Percentiles rank a stretch among this genome's conserved stretches.
Conservation (phyloP, 2,888 invertebrate genomes). For the Himalopsyche anomala region DNA sequence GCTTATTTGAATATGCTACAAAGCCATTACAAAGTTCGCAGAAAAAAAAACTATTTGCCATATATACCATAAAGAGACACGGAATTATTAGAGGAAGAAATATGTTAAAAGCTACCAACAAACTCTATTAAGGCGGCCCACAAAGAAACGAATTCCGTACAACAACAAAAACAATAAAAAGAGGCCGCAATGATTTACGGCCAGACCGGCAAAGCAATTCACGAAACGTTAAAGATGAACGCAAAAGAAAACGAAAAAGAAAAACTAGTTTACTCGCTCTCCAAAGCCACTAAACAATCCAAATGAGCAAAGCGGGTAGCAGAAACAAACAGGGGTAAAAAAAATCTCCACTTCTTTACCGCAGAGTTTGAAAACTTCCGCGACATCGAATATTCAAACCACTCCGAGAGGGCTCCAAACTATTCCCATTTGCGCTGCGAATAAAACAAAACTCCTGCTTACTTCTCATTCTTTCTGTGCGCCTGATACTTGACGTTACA, state of each 20-base stretch:
- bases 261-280: slow-evolving; percentile 15
- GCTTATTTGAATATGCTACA: slow-evolving; percentile 24
- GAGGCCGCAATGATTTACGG: background rate
- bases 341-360: slow-evolving; percentile 48
- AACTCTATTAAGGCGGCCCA: background rate
- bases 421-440: slow-evolving; percentile 62
- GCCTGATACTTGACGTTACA: slow-evolving; percentile 22
- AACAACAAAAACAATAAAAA: slow-evolving; percentile 25
- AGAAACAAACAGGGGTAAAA: slow-evolving; percentile 39
- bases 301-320: slow-evolving; percentile 29
- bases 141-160: background rate
- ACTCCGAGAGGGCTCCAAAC: slow-evolving; percentile 56
- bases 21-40: slow-evolving; percentile 22
- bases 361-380: slow-evolving; percentile 53
- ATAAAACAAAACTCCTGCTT: slow-evolving; percentile 60
- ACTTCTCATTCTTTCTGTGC: slow-evolving; percentile 8
- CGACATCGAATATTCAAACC: slow-evolving; percentile 63
- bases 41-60: background rate
- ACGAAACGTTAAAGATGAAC: slow-evolving; percentile 11
- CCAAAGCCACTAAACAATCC: slow-evolving; percentile 22
- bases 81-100: background rate
- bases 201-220: slow-evolving; percentile 12
- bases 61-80: slow-evolving; percentile 20
- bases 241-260: slow-evolving; percentile 24
- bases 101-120: slow-evolving; percentile 34